Evolutionary conservation across 2,888 invertebrate genomes (phyloP), one percentile per base, ranked within the genome.

Genomic region (Acrocera orbiculus): DNA sequence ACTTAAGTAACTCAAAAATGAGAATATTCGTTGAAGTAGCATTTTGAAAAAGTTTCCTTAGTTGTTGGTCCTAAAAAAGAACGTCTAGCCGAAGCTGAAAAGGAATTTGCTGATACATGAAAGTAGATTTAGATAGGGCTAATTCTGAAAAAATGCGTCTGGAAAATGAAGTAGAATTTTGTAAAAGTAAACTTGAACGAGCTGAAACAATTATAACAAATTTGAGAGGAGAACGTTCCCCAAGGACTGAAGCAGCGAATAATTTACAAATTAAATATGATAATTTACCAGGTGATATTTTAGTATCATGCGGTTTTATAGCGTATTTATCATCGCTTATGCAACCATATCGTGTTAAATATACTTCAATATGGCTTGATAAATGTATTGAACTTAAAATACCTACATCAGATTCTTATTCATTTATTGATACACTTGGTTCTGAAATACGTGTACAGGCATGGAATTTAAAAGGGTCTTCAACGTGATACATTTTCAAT

Each of bases 301-400:
- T 93, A 11, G 69, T 93, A 20, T 85, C 89, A 0, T 78, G 79
- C 50, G 90, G 83, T 11, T 72, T 87, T 24, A 86, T 92, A 42
- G 81, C 89, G 0, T 93, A 93, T 58, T 65, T 93, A 33, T 77
- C 87, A 0, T 80, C 89, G 0, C 83, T 87, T 46, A 86, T 82
- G 5, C 66, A 75, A 30, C 66, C 70, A 13, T 73, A 74, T 44
- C 65, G 80, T 48, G 56, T 59, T 30, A 56, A 61, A 19, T 67
- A 70, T 30, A 66, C 76, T 3, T 55, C 59, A 0, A 70, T 77
- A 40, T 92, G 90, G 90, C 73, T 75, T 38, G 49, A 62, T n/a
- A 66, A 74, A 27, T 73, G 80, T 5, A 65, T 70, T 40, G 56
- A 65, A 15, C 61, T 77, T 37, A 59, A 73, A 4, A 85, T 92